Percentiles rank a stretch among this genome's conserved stretches.
Conservation (phyloP, 2,113 vertebrate genomes). For the Benitochromis conjunctus region DNA sequence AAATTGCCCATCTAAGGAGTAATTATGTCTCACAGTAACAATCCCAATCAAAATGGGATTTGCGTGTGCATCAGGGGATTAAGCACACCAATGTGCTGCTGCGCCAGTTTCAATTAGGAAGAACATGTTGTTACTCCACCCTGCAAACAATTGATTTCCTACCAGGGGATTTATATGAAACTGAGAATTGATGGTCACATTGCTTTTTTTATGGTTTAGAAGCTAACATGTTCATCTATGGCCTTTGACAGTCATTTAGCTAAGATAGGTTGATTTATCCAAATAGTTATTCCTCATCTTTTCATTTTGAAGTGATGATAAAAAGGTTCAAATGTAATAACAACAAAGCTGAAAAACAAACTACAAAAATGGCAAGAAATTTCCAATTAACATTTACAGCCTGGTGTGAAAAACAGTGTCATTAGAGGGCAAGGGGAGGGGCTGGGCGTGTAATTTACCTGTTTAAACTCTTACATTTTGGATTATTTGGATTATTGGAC, state of each 20-base stretch:
- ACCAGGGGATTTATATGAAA: not conserved
- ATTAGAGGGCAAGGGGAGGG: not conserved
- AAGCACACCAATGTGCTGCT: not conserved
- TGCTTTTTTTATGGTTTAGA: not conserved
- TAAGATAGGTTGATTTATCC: not conserved
- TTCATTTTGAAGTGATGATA: not conserved
- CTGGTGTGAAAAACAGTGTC: not conserved
- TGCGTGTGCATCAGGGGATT: conserved; percentile 31
- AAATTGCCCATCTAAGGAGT: conserved; percentile 27
- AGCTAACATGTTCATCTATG: not conserved
- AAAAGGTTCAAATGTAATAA: not conserved
- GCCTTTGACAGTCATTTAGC: not conserved
- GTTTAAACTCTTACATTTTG: not conserved
- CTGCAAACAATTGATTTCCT: not conserved
- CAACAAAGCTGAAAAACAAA: no score
- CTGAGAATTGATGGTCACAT: not conserved
- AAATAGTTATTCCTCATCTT: not conserved
- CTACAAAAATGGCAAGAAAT: not conserved
- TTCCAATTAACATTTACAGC: not conserved
- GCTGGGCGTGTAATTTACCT: not conserved
- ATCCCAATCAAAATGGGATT: conserved; percentile 33
- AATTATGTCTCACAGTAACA: conserved; percentile 41
- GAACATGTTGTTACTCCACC: conserved; percentile 15
- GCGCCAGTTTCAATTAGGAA: conserved; percentile 44
- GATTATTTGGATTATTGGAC: not conserved